Percentiles rank a stretch among this genome's conserved stretches.
These are phyloP conservation scores for Dynastes grantii DNA, from an alignment of 2,888 invertebrate genomes.

Conservation along the genomic window DNA sequence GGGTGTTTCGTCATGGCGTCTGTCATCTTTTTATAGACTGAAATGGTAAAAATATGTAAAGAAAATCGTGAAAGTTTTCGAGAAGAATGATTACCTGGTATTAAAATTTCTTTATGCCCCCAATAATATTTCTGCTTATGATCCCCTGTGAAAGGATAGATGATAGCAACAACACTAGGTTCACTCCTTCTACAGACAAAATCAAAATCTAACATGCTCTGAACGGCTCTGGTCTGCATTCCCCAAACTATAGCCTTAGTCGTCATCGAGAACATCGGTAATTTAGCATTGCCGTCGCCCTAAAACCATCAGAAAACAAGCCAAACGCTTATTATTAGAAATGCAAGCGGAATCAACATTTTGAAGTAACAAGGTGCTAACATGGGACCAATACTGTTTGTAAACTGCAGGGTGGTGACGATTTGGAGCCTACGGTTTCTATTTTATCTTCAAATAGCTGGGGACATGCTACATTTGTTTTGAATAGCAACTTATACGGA, in stretches of 20 bases:
- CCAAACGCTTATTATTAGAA: neutral
- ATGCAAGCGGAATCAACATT: neutral
- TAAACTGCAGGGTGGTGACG: neutral
- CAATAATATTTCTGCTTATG: slow-evolving; percentile 99
- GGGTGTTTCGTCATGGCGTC: slow-evolving; percentile 96
- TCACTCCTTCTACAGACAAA: slow-evolving; percentile 91
- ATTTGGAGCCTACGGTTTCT: neutral
- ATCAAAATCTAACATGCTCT: slow-evolving; percentile 97
- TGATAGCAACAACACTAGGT: slow-evolving; percentile 96
- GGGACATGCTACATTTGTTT: neutral
- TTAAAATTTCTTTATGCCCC: slow-evolving; percentile 97
- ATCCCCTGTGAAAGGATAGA: slow-evolving; percentile 98
- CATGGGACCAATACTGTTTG: neutral
- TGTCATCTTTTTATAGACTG: slow-evolving; percentile 95
- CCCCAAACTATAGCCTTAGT: slow-evolving; percentile 99
- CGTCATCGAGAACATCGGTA: slow-evolving; percentile 82
- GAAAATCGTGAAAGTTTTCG: too few relatives aligned
- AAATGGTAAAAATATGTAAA: neutral
- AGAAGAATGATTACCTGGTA: slow-evolving; percentile 73
- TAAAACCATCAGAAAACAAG: slow-evolving; percentile 31
- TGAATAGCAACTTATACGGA: neutral
- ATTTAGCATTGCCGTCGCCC: slow-evolving; percentile 63
- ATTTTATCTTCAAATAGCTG: neutral
- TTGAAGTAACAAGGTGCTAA: neutral
- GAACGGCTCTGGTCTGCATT: slow-evolving; percentile 98